These are phyloP conservation scores for Catagonus wagneri DNA, from an alignment of 2,113 vertebrate species.

Conservation along the genomic window DNA sequence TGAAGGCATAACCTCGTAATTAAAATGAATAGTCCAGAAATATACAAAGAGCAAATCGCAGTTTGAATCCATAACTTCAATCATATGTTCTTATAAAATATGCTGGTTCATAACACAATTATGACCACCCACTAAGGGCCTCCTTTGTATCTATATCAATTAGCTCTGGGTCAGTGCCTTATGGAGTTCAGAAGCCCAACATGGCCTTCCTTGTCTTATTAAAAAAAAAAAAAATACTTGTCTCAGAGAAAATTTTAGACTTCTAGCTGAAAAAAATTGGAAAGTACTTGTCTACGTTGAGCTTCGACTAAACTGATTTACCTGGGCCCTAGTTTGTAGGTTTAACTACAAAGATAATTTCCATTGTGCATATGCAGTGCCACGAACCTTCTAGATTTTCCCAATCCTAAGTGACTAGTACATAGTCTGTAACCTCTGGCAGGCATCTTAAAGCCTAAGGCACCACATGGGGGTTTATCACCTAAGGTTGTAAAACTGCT, in stretches of 20 bases:
- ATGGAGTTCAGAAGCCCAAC: not conserved
- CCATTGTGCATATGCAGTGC: not conserved
- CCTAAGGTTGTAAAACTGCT: not conserved
- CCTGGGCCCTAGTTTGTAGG: not conserved
- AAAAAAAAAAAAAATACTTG: not conserved
- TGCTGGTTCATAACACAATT: not conserved
- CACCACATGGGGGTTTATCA: not conserved
- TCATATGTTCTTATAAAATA: not conserved
- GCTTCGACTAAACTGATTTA: not conserved
- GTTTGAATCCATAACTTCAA: not conserved
- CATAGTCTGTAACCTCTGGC: not conserved
- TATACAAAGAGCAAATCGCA: not conserved
- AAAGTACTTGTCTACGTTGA: not conserved
- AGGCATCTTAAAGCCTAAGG: not conserved
- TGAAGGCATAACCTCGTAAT: not conserved
- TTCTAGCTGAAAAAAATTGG: not conserved
- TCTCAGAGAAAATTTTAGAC: not conserved
- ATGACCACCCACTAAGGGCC: not conserved
- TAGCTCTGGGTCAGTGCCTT: not conserved
- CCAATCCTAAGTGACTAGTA: not conserved
- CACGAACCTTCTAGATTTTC: not conserved
- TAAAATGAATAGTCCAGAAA: not conserved
- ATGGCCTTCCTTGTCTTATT: not conserved
- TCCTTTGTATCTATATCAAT: not conserved
- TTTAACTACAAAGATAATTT: not conserved